Evolutionary conservation across 1,140 invertebrate species (phyloP).

Genomic region (Stenopsyche tienmushanensis): DNA sequence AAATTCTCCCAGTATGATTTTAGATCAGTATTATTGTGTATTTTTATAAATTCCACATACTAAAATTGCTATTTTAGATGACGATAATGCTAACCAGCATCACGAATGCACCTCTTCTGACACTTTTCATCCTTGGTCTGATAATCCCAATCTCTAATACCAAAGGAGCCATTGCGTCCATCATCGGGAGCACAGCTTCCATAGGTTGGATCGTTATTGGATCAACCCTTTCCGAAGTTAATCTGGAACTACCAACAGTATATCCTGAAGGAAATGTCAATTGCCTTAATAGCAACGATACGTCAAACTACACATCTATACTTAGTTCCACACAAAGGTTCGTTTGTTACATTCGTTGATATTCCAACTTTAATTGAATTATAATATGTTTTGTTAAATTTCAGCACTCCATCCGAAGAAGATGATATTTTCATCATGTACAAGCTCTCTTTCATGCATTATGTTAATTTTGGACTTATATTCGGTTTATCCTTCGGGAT

Average conservation of each 20-base stretch:
- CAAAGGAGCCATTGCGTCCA: constrained; percentile 56
- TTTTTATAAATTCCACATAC: background rate
- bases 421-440: constrained; percentile 31
- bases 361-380: no score
- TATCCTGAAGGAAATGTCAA: constrained; percentile 22
- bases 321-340: no score
- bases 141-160: constrained; percentile 72
- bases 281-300: background rate
- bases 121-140: constrained; percentile 76
- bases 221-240: constrained; percentile 13
- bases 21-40: background rate
- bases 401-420: constrained; percentile 1
- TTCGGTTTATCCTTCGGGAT: constrained; percentile 66
- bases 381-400: no score
- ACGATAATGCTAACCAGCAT: constrained; percentile 20
- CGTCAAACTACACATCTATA: no score
- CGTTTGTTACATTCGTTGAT: no score
- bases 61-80: constrained; percentile 19
- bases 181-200: constrained; percentile 60
- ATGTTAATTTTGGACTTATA: constrained; percentile 52
- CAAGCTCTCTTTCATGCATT: constrained; percentile 30
- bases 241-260: background rate
- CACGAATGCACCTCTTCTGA: constrained; percentile 72
- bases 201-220: constrained; percentile 68
- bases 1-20: constrained; percentile 60